A percentile compares a stretch with the other conserved stretches of the same genome.
Evolutionary conservation across 2,797 vertebrate genomes (phyloP).

Genomic region (Oreochromis mossambicus): DNA sequence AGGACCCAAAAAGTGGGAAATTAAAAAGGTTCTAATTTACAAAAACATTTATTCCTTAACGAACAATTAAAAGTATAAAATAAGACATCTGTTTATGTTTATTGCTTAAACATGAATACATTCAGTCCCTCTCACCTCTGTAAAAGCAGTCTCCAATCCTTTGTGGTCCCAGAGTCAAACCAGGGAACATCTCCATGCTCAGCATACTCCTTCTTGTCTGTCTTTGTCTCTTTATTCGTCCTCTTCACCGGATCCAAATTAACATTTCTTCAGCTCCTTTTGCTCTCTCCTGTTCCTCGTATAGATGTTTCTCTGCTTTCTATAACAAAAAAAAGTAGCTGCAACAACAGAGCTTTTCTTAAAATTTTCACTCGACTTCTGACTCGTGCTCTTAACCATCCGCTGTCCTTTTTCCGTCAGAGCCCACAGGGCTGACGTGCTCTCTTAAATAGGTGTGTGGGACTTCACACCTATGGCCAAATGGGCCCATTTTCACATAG

Average conservation of each 20-base stretch:
- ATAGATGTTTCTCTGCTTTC: not conserved
- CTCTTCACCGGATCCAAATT: conserved; percentile 7
- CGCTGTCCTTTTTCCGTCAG: conserved; percentile 10
- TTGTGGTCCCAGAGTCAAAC: conserved; percentile 69
- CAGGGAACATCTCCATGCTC: conserved; percentile 74
- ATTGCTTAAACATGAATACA: not conserved
- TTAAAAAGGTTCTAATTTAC: not conserved
- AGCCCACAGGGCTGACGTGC: not conserved
- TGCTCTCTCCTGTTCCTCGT: not conserved
- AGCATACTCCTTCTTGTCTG: conserved; percentile 52
- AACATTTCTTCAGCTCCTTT: not conserved
- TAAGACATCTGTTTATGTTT: not conserved
- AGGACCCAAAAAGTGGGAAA: not conserved
- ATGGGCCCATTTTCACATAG: conserved; percentile 71
- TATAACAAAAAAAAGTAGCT: not conserved
- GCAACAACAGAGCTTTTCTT: not conserved
- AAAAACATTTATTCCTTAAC: not conserved
- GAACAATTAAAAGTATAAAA: not conserved
- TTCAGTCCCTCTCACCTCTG: conserved; percentile 66
- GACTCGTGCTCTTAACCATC: not conserved
- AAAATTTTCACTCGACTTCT: not conserved
- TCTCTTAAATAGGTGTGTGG: conserved; percentile 76
- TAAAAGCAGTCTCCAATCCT: conserved; percentile 77
- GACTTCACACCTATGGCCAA: conserved; percentile 76
- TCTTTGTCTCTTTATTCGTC: not conserved